Evolutionary conservation across 2,797 vertebrate genomes (phyloP), one percentile per base, ranked within the genome.

Genomic region (Gastrophryne carolinensis): DNA sequence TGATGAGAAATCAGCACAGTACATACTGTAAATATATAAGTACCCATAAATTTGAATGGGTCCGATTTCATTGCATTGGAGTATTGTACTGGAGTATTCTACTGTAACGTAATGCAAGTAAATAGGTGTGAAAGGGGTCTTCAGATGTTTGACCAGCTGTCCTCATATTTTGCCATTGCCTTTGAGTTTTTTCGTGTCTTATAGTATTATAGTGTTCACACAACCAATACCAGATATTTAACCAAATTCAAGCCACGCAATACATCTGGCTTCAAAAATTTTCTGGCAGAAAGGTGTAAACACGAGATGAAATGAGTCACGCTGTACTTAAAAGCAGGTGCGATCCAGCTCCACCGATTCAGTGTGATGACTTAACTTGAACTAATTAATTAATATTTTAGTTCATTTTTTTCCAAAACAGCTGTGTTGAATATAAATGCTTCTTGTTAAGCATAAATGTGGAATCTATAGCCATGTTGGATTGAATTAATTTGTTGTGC

Each of bases 401-500:
- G 7, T 21, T 35, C 24, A 15, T 8, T 50, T 66, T 63, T 10
- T 21, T 32, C 17, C 6, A 11, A 52, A 29, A 35, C 63, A 66
- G 29, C 63, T 66, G 63, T 66, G 47, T 53, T 53, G 63, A 66
- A 53, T 66, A n/a, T 35, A 11, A 52, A 26, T 32, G 30, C 34
- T 35, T n/a, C 12, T 34, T 32, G 47, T 34, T 13, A 44, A 17
- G 12, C 17, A 49, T 52, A 32, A 49, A 17, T 13, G 17, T 35
- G 23, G 47, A 23, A 4, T 30, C 32, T 66, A 12, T 32, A 32
- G 47, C 19, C 12, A 9, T 7, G 29, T 52, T 66, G 63, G 63
- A 27, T 50, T 66, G 29, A 37, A 66, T 66, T 52, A 53, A 66
- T 53, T 66, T 35, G 64, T 66, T 66, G 47, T 66, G 34, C 47